Evolutionary conservation across 92 coral and sea anemone genomes (phyloP).

Genomic region (Zoanthus solanderi): DNA sequence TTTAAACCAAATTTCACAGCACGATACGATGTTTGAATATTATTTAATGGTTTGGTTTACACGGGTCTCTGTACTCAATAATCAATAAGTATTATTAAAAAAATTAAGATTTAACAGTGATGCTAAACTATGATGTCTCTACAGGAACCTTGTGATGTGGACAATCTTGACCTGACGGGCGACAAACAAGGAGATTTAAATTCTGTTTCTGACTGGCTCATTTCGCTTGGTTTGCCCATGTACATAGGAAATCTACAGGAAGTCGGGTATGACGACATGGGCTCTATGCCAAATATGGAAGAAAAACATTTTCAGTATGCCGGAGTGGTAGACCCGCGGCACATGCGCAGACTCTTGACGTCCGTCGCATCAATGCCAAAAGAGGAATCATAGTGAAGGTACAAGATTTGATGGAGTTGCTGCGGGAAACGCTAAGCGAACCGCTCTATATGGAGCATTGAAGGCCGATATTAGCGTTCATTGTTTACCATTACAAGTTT

Average conservation of each 20-base stretch:
- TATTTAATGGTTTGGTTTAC: too few relatives aligned
- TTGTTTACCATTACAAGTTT: too few relatives aligned
- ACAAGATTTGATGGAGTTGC: background rate
- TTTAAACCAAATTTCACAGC: too few relatives aligned
- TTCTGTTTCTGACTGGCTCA: conserved; percentile 83
- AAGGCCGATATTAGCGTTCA: too few relatives aligned
- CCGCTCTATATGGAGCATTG: background rate
- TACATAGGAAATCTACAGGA: conserved; percentile 80
- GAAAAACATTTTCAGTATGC: conserved; percentile 92
- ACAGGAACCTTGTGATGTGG: conserved; percentile 83
- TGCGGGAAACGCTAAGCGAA: background rate
- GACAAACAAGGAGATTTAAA: conserved; percentile 77
- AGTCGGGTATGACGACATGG: conserved; percentile 91
- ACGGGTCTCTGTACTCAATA: too few relatives aligned
- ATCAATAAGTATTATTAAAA: background rate
- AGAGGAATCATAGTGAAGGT: conserved; percentile 12
- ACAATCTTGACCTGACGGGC: conserved; percentile 61
- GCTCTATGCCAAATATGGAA: conserved; percentile 76
- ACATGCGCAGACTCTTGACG: conserved; percentile 83
- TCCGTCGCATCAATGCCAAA: conserved; percentile 84
- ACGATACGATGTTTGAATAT: too few relatives aligned
- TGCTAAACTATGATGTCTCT: background rate
- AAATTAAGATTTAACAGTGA: background rate
- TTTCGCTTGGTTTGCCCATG: conserved; percentile 94
- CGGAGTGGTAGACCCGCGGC: conserved; percentile 85